phyloP scores from a whole-genome alignment of 2,888 invertebrate species.

The Neoascia interrupta region DNA sequence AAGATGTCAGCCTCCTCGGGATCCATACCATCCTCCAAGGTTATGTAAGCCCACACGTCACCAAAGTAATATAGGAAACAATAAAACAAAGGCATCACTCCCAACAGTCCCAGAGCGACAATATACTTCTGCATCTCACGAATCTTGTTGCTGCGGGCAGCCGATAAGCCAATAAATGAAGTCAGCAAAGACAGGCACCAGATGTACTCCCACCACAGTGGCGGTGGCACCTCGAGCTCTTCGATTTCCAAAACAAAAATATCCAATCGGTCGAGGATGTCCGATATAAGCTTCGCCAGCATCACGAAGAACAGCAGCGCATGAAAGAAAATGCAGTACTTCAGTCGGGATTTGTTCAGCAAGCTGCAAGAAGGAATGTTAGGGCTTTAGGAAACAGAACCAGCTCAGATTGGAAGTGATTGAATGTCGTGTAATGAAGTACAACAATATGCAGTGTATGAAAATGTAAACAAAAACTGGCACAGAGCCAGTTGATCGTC shows the following conservation, averaged over 20 bases:
- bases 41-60: conserved; percentile 90
- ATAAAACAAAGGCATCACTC: conserved; percentile 89
- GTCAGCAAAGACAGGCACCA: conserved; percentile 93
- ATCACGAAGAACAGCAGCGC: conserved; percentile 93
- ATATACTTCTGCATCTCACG: conserved; percentile 89
- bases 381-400: too few relatives aligned
- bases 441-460: too few relatives aligned
- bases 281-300: conserved; percentile 94
- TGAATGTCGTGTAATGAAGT: conserved; percentile 38
- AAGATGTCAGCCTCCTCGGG: conserved; percentile 85
- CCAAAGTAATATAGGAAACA: conserved; percentile 90
- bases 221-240: conserved; percentile 93
- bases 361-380: conserved; percentile 85
- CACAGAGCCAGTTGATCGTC: conserved; percentile 70
- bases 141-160: conserved; percentile 91
- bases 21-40: conserved; percentile 81
- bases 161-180: conserved; percentile 91
- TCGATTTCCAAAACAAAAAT: conserved; percentile 96
- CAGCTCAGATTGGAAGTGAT: too few relatives aligned
- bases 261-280: conserved; percentile 94
- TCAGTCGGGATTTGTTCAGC: conserved; percentile 96
- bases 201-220: conserved; percentile 91
- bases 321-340: conserved; percentile 96
- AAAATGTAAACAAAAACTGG: conserved; percentile 75
- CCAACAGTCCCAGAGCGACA: conserved; percentile 88